Evolutionary conservation across 1,140 invertebrate species (phyloP), one percentile per base, ranked within the genome.

Genomic region (Hormaphis cornu): DNA sequence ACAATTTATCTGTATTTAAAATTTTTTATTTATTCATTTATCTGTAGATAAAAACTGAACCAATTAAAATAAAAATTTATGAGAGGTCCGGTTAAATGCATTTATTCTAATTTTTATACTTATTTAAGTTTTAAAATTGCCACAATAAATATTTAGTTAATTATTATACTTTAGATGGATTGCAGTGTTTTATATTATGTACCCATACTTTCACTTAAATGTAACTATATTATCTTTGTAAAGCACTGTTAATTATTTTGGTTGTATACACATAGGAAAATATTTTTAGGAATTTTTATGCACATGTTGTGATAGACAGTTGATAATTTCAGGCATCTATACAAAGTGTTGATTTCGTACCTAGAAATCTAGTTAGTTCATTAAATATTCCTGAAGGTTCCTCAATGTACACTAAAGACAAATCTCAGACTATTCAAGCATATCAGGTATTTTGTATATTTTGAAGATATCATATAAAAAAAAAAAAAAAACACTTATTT

Each of bases 371-470:
- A 66, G 28, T 35, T 66, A 37, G 28, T 66, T 48, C 61, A 2
- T 50, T 48, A 30, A 66, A 35, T 50, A 50, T 20, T 48, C 28
- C 61, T 35, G 61, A 66, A 33, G 42, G 28, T 66, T 50, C 61
- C 44, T 66, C 61, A 33, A 48, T 66, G 14, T 66, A 66, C 5
- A 26, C 40, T 46, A 66, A 66, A 66, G 61, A 66, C 14, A 66
- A 66, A 66, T 69, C 66, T 30, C 52, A 69, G n/a, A 18, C 66
- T 28, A 69, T 69, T 40, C 66, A 69, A 69, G 66, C 66, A 69
- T 69, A 69, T 54, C 52, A 69, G 50, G 66, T 69, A 69, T 9
- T 18, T 24, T 10, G 18, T 50, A 12, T 33, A n/a, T n/a, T n/a
- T n/a, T n/a, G n/a, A n/a, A n/a, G 1, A 40, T 12, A n/a, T 20